Evolutionary conservation across 2,888 invertebrate genomes (phyloP).

Genomic region (Aricia artaxerxes): DNA sequence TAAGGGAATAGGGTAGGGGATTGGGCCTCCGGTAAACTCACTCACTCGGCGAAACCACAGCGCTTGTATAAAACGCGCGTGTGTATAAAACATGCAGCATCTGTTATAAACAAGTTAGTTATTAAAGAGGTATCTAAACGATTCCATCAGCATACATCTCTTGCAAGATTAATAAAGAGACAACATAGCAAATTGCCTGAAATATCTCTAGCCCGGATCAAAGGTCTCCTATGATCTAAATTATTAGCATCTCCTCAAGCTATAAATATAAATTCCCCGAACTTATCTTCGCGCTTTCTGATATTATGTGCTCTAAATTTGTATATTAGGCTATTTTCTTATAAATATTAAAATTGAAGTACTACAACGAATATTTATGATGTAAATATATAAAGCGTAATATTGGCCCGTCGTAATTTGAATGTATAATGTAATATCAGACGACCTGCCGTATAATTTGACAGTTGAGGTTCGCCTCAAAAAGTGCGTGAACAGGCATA

Average conservation of each 20-base stretch:
- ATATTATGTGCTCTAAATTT: constrained; percentile 24
- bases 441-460: constrained; percentile 8
- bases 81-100: too few species aligned
- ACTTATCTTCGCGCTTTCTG: constrained; percentile 22
- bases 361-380: constrained; percentile 26
- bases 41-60: too few species aligned
- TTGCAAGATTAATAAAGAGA: neutral
- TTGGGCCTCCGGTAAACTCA: too few species aligned
- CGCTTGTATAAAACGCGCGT: too few species aligned
- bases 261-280: constrained; percentile 17
- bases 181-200: neutral
- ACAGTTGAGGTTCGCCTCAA: neutral
- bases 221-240: neutral
- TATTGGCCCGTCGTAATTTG: constrained; percentile 5
- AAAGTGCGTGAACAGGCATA: constrained; percentile 9
- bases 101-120: too few species aligned
- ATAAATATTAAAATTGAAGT: constrained; percentile 24
- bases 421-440: constrained; percentile 23
- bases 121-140: too few species aligned
- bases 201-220: neutral
- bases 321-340: constrained; percentile 20
- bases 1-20: too few species aligned
- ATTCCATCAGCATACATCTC: too few species aligned
- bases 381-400: constrained; percentile 9
- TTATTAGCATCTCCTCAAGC: constrained; percentile 13